Evolutionary conservation across 2,113 vertebrate species (phyloP).

Genomic region (Xenopus borealis): DNA sequence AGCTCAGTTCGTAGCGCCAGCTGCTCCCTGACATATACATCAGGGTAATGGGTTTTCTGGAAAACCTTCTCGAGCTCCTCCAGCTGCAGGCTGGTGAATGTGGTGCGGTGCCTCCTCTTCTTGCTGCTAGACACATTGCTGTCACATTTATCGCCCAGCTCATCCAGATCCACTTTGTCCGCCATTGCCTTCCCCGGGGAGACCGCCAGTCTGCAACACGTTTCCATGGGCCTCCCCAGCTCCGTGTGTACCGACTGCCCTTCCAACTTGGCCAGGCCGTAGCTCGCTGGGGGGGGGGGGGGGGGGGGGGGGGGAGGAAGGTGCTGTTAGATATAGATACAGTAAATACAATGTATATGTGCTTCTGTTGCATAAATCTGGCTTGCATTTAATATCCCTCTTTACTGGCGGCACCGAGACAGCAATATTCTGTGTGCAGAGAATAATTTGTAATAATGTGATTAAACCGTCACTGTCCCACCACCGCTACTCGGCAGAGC

Average conservation of each 20-base stretch:
- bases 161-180: slow-evolving; percentile 84
- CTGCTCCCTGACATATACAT: slow-evolving; percentile 97
- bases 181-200: slow-evolving; percentile 78
- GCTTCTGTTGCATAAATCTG: too few relatives aligned
- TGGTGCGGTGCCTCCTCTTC: slow-evolving; percentile 92
- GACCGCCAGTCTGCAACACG: slow-evolving; percentile 77
- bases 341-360: too few relatives aligned
- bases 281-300: slow-evolving; percentile 66
- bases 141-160: slow-evolving; percentile 90
- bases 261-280: slow-evolving; percentile 80
- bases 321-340: slow-evolving; percentile 19
- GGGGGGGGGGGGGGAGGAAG: slow-evolving; percentile 44
- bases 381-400: too few relatives aligned
- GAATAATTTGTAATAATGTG: too few relatives aligned
- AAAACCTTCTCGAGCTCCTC: slow-evolving; percentile 98
- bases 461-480: too few relatives aligned
- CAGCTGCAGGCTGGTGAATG: slow-evolving; percentile 93
- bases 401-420: too few relatives aligned
- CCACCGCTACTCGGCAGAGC: too few relatives aligned
- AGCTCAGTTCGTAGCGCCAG: slow-evolving; percentile 95
- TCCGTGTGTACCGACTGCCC: slow-evolving; percentile 78
- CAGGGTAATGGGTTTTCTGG: slow-evolving; percentile 97
- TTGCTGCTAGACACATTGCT: slow-evolving; percentile 97
- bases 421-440: too few relatives aligned
- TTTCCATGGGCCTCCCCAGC: slow-evolving; percentile 78